A percentile compares a stretch with the other conserved stretches of the same genome.
phyloP scores from a whole-genome alignment of 2,888 invertebrate species.

The Leptinotarsa peninsularis region DNA sequence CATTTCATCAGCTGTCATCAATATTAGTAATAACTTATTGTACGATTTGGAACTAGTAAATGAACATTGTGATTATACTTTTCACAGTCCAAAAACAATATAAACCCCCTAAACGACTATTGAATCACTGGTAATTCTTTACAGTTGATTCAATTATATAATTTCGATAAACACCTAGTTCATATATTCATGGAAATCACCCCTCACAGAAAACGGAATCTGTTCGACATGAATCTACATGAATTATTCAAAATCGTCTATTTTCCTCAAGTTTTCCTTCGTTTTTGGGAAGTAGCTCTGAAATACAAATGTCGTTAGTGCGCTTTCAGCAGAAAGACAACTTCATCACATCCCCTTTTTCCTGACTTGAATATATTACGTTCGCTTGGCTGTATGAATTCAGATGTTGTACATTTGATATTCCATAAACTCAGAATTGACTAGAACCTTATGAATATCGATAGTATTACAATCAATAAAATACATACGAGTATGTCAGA shows the following conservation, averaged over 20 bases:
- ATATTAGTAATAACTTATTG: too few species aligned
- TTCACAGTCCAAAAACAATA: too few species aligned
- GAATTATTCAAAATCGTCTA: neutral
- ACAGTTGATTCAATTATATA: too few species aligned
- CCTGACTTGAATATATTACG: conserved; percentile 4
- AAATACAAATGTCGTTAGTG: conserved; percentile 1
- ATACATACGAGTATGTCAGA: too few species aligned
- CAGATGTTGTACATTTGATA: neutral
- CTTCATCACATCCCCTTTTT: conserved; percentile 4
- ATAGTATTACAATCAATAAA: too few species aligned
- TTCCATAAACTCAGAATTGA: too few species aligned
- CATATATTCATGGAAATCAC: neutral
- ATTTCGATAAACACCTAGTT: neutral
- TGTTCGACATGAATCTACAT: neutral
- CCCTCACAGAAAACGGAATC: neutral
- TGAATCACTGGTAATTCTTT: too few species aligned
- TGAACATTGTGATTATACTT: too few species aligned
- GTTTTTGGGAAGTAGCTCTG: neutral
- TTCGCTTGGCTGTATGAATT: neutral
- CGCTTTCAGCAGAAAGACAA: conserved; percentile 1
- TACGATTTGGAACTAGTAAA: too few species aligned
- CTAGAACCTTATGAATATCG: too few species aligned
- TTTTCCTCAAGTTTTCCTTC: neutral
- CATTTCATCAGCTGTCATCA: too few species aligned
- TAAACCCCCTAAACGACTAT: too few species aligned